Percentiles rank a stretch among this genome's conserved stretches.
These are phyloP conservation scores for Acarapis woodi DNA, from an alignment of 1,140 invertebrate genomes.

Conservation along the genomic window DNA sequence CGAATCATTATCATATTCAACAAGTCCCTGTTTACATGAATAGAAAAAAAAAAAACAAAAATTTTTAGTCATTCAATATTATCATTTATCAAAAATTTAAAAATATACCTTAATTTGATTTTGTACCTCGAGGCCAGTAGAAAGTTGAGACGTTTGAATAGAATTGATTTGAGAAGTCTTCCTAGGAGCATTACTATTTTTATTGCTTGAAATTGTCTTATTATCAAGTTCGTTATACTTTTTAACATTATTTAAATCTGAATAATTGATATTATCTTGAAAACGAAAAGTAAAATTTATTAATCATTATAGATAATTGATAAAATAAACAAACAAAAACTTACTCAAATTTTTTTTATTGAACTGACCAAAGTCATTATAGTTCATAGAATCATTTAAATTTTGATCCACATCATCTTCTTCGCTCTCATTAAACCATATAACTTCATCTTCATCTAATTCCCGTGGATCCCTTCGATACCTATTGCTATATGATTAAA, in stretches of 20 bases:
- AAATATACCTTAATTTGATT: conserved; percentile 6
- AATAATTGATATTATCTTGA: not conserved
- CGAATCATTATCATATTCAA: conserved; percentile 81
- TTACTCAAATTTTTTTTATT: conserved; percentile 17
- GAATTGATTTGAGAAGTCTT: conserved; percentile 6
- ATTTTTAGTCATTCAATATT: not conserved
- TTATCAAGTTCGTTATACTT: conserved; percentile 10
- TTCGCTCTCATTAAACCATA: conserved; percentile 95
- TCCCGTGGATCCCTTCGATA: conserved; percentile 66
- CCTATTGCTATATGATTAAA: conserved; percentile 41
- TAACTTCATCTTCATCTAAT: conserved; percentile 86
- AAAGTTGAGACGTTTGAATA: conserved; percentile 10
- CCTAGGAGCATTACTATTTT: conserved; percentile 9
- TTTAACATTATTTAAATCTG: conserved; percentile 3
- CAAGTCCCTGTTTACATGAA: conserved; percentile 37
- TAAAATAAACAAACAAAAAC: not conserved
- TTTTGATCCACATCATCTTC: conserved; percentile 35
- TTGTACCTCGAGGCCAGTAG: conserved; percentile 11
- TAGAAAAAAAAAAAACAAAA: conserved; percentile 7
- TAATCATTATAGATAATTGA: not conserved
- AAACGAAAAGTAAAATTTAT: not conserved
- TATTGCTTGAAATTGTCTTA: conserved; percentile 9
- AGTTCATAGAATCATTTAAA: conserved; percentile 19
- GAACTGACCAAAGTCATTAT: conserved; percentile 28
- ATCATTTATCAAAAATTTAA: not conserved